Evolutionary conservation across 2,888 invertebrate genomes (phyloP).

Genomic region (Eledone cirrhosa): DNA sequence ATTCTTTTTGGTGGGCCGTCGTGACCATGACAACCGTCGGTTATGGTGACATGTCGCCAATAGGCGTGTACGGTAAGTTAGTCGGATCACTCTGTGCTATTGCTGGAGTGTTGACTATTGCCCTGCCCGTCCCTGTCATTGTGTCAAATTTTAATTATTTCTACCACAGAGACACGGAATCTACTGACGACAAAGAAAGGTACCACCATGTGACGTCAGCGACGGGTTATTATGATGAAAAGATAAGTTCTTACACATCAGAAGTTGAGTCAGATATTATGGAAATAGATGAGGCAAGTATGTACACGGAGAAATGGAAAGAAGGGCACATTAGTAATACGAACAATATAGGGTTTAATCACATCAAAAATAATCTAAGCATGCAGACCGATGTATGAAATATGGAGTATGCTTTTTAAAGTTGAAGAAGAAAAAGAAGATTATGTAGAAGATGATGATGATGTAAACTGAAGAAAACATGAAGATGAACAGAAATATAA

Average conservation of each 20-base stretch:
- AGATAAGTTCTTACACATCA: slow-evolving; percentile 73
- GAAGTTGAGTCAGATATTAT: slow-evolving; percentile 80
- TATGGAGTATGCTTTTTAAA: not conserved
- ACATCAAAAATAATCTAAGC: slow-evolving; percentile 53
- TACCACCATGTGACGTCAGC: slow-evolving; percentile 66
- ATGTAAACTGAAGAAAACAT: too few species aligned
- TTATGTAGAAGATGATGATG: too few species aligned
- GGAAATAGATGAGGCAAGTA: slow-evolving; percentile 88
- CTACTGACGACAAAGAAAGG: slow-evolving; percentile 90
- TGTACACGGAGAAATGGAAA: slow-evolving; percentile 53
- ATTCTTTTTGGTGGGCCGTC: slow-evolving; percentile 92
- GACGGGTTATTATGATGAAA: slow-evolving; percentile 72
- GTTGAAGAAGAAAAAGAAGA: too few species aligned
- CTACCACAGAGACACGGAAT: slow-evolving; percentile 98
- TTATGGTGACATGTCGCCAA: slow-evolving; percentile 99
- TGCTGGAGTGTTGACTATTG: slow-evolving; percentile 98
- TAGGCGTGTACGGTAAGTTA: slow-evolving; percentile 91
- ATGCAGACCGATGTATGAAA: slow-evolving; percentile 63
- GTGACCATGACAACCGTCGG: slow-evolving; percentile 99
- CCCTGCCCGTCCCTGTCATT: slow-evolving; percentile 98
- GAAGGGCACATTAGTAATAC: slow-evolving; percentile 58
- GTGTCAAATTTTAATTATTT: slow-evolving; percentile 99
- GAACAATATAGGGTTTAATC: slow-evolving; percentile 54
- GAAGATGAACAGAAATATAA: too few species aligned
- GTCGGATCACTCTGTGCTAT: slow-evolving; percentile 99